Base-by-base conservation (phyloP, 2,113 vertebrate species). In the Pygoscelis adeliae region DNA sequence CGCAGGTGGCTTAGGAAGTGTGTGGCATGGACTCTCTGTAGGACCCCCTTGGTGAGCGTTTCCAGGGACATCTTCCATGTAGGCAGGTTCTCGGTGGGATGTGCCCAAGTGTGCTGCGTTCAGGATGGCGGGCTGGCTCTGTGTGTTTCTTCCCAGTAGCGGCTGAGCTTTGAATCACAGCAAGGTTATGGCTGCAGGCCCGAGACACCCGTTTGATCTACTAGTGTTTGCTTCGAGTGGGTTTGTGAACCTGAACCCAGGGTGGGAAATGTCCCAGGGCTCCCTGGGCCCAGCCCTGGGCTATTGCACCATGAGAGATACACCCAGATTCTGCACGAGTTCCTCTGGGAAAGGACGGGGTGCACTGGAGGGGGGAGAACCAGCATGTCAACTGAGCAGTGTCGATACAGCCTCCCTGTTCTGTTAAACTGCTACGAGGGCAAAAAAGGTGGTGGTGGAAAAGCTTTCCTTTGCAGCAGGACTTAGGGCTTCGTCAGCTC, bases 251-350 rank as follows among this genome's bases (percentile, higher is more conserved):
- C 30, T 10, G 22, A 83, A 27, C 5, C 3, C 9, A 5, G 15
- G 8, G 15, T 53, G 58, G 11, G n/a, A 42, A 36, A 26, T 13
- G 15, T 40, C 14, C 26, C 27, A 10, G 55, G 20, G 49, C 13
- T 29, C 22, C 26, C 30, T 8, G 29, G 56, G 40, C 53, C 30
- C 23, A 15, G 36, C 32, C 0, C 1, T 11, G 30, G 38, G 46
- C 22, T 58, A 1, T 10, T 18, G 40, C 40, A 30, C 21, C 5
- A 4, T 16, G 34, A 70, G 34, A 70, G 29, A 30, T 11, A 6
- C 1, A 53, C 15, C 44, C 34, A 1, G 2, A 11, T 38, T 29
- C 36, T 77, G 40, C 10, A 2, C 0, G 0, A 19, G 22, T 11
- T n/a, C 46, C 25, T 38, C 25, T 27, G 49, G 38, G 44, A 22